Evolutionary conservation across 2,888 invertebrate genomes (phyloP), one percentile per base, ranked within the genome.

Genomic region (Lordiphosa andalusiaca): DNA sequence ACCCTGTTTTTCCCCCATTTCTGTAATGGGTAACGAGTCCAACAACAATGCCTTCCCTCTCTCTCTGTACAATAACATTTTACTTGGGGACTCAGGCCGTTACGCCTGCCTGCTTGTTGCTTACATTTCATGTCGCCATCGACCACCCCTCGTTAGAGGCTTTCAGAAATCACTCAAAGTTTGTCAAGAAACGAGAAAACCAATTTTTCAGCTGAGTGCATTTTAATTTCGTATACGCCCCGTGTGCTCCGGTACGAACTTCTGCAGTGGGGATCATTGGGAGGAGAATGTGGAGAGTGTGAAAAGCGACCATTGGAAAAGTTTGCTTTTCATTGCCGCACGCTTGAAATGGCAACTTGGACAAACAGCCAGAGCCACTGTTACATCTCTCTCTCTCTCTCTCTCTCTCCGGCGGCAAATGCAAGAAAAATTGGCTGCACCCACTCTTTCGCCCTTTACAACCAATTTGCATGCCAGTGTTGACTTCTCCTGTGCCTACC

Each of bases 131-230:
- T 44, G 54, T 39, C 23, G 39, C 36, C 39, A 23, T 13, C 38
- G 35, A 35, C 49, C 44, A 37, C 10, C 35, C 6, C 60, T 80
- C 68, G 69, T 76, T 66, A 69, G 69, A 77, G 60, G 80, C 80
- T 81, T 82, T 81, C 85, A 75, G 68, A 74, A 71, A 77, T 80
- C 72, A 76, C 75, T 76, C 72, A 76, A 83, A 82, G 74, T 83
- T 75, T 83, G 68, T 70, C 70, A 73, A 81, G 68, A 76, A 74
- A 74, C 75, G 75, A 78, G 80, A 87, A 77, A 89, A 88, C 84
- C 86, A 89, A 89, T 89, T 89, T 89, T 88, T 88, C 89, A 89
- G 85, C 80, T 89, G 86, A 89, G 86, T 85, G 88, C 84, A 87
- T 88, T 87, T 89, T 89, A 87, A 88, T 89, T 89, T 87, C 82